These are phyloP conservation scores for Theristicus caerulescens DNA, from an alignment of 2,113 vertebrate species.

Conservation along the genomic window DNA sequence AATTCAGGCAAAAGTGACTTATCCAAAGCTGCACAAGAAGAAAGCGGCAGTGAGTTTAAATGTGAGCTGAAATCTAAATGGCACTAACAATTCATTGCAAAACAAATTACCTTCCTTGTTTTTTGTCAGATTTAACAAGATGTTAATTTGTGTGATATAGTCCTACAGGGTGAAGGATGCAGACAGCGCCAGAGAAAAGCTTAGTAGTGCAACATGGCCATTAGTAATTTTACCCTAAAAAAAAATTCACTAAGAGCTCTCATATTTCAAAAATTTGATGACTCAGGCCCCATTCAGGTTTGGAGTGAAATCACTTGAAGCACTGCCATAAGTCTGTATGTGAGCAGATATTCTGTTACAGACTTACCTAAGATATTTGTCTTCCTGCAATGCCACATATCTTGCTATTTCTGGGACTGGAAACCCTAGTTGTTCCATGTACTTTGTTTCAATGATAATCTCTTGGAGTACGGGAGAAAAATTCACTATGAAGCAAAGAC, in stretches of 20 bases:
- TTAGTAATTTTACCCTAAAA: not conserved
- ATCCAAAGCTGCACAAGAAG: not conserved
- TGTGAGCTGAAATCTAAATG: not conserved
- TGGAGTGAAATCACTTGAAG: not conserved
- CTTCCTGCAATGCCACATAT: conserved; percentile 83
- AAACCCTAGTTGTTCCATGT: conserved; percentile 82
- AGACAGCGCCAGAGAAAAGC: not conserved
- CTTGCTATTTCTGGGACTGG: conserved; percentile 76
- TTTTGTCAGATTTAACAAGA: not conserved
- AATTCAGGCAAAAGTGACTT: not conserved
- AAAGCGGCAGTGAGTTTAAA: not conserved
- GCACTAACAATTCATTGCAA: not conserved
- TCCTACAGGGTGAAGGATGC: not conserved
- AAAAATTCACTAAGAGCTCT: not conserved
- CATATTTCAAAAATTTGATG: not conserved
- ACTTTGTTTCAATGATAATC: conserved; percentile 84
- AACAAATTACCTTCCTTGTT: not conserved
- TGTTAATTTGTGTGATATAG: not conserved
- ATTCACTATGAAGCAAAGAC: conserved; percentile 74
- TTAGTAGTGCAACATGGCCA: not conserved
- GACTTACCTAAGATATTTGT: conserved; percentile 80
- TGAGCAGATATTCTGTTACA: not conserved
- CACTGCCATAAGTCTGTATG: not conserved
- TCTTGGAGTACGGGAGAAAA: conserved; percentile 82
- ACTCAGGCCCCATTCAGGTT: not conserved